Evolutionary conservation across 1,140 invertebrate genomes (phyloP).

Genomic region (Paramacrobiotus metropolitanus): DNA sequence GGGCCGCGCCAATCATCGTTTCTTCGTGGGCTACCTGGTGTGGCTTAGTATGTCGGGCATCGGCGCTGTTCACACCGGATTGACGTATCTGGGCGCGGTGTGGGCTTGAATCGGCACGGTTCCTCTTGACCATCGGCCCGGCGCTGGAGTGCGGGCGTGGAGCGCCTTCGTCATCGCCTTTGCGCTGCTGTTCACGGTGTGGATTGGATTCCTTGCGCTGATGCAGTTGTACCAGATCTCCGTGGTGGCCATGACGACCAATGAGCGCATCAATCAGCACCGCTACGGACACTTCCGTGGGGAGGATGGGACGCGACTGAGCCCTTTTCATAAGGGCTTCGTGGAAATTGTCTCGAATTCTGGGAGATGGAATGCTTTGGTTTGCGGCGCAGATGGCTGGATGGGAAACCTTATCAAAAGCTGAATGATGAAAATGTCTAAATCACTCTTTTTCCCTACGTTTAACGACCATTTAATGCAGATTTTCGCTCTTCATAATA

Average conservation of each 20-base stretch:
- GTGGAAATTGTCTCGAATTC: conserved; percentile 62
- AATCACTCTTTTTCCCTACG: too few species aligned
- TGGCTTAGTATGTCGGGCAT: conserved; percentile 52
- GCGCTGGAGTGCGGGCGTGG: not conserved
- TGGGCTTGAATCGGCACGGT: conserved; percentile 17
- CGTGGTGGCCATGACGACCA: conserved; percentile 82
- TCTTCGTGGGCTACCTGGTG: conserved; percentile 63
- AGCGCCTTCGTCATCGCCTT: not conserved
- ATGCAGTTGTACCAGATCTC: conserved; percentile 34
- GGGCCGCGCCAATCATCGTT: conserved; percentile 25
- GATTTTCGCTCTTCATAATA: too few species aligned
- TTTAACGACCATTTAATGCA: too few species aligned
- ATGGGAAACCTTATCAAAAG: too few species aligned
- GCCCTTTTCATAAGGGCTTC: conserved; percentile 63
- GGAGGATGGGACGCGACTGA: conserved; percentile 45
- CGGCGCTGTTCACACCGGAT: conserved; percentile 53
- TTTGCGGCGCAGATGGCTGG: too few species aligned
- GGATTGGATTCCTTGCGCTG: not conserved
- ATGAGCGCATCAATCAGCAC: conserved; percentile 78
- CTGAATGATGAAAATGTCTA: too few species aligned
- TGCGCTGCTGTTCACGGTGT: not conserved
- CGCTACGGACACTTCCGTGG: conserved; percentile 66
- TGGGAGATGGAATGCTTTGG: too few species aligned
- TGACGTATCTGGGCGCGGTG: conserved; percentile 41
- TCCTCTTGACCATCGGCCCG: conserved; percentile 1